Conservation (phyloP, 2,113 vertebrate species). For the Forbesichthys papilliferus region DNA sequence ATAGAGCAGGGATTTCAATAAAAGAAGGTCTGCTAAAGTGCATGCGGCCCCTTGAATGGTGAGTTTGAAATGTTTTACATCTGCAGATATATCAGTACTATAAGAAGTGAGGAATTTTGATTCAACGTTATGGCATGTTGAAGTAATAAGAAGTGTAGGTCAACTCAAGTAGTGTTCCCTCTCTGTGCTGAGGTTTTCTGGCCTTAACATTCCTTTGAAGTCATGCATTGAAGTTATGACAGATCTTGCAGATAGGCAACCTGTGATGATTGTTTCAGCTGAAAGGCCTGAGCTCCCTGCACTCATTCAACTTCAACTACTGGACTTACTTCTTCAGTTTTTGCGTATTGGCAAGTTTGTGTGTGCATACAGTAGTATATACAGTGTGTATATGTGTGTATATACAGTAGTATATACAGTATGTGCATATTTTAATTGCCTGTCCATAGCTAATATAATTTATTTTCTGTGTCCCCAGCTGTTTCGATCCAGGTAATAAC, state of each 20-base stretch:
- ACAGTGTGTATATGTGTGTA: not conserved
- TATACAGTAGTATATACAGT: not conserved
- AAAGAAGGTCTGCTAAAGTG: too few relatives aligned
- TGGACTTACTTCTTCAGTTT: conserved; percentile 1
- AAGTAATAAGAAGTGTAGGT: too few relatives aligned
- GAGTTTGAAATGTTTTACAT: too few relatives aligned
- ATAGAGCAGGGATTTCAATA: conserved; percentile 1
- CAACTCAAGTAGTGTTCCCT: too few relatives aligned
- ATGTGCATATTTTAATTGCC: too few relatives aligned
- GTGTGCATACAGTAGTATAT: not conserved
- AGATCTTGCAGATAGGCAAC: conserved; percentile 10
- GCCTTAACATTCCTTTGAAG: not conserved
- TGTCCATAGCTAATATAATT: too few relatives aligned
- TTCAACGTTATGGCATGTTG: too few relatives aligned
- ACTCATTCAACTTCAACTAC: not conserved
- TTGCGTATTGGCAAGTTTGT: not conserved
- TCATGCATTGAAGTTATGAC: conserved; percentile 8
- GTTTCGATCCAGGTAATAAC: not conserved
- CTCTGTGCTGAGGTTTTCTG: too few relatives aligned
- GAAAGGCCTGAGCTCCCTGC: conserved; percentile 22
- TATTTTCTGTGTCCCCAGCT: too few relatives aligned
- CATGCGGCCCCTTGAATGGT: too few relatives aligned
- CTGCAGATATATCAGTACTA: too few relatives aligned
- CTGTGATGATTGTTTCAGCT: conserved; percentile 29
- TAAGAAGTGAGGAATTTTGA: too few relatives aligned